A percentile compares a stretch with the other conserved stretches of the same genome.
Conservation (phyloP, 1,140 invertebrate genomes). For the Zaprionus kolodkinae region DNA sequence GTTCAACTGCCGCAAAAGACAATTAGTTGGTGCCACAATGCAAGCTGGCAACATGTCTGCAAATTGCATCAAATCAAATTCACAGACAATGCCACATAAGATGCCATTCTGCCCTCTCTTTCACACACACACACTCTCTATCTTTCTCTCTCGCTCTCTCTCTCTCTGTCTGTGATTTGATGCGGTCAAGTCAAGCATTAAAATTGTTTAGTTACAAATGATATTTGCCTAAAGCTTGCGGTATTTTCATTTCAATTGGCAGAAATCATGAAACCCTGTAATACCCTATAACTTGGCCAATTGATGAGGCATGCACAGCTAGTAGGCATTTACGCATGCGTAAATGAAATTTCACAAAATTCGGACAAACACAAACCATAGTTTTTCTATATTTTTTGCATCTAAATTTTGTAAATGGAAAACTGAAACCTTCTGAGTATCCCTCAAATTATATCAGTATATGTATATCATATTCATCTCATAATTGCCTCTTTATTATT, state of each 20-base stretch:
- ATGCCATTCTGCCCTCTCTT: neutral
- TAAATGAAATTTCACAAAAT: too few species aligned
- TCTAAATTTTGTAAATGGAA: too few species aligned
- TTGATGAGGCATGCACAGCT: too few species aligned
- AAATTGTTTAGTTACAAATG: constrained; percentile 23
- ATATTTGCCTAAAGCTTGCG: constrained; percentile 26
- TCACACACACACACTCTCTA: too few species aligned
- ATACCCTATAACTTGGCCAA: neutral
- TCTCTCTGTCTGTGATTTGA: neutral
- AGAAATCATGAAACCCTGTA: neutral
- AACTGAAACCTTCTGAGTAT: neutral
- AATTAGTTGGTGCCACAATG: constrained; percentile 30
- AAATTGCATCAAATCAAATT: constrained; percentile 29
- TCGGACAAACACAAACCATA: too few species aligned
- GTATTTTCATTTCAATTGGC: constrained; percentile 30
- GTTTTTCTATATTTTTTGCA: too few species aligned
- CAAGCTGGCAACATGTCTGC: constrained; percentile 35
- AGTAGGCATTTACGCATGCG: too few species aligned
- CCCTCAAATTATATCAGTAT: neutral
- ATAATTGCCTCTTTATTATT: neutral
- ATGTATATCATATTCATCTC: neutral
- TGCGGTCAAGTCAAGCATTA: constrained; percentile 15
- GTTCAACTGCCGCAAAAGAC: constrained; percentile 23
- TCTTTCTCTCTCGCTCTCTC: neutral
- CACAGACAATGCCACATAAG: constrained; percentile 29